Conservation (phyloP, 2,113 vertebrate species). For the Tyrannus savana region DNA sequence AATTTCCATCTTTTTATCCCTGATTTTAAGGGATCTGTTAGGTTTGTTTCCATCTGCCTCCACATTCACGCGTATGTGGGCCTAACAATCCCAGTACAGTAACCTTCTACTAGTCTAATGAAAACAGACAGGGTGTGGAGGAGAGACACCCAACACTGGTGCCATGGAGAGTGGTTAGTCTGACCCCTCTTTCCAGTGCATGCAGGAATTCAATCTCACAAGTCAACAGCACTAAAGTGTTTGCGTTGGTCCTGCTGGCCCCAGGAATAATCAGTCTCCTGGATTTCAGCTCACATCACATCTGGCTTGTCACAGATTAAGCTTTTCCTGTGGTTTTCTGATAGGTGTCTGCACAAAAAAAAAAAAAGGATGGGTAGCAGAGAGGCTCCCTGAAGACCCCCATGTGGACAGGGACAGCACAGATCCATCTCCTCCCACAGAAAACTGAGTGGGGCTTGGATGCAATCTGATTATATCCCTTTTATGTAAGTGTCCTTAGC, state of each 20-base stretch:
- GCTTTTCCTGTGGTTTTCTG: not conserved
- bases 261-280: not conserved
- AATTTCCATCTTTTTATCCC: not conserved
- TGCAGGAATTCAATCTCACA: not conserved
- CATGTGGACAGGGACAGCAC: not conserved
- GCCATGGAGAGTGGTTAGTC: not conserved
- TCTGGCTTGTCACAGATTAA: not conserved
- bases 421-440: not conserved
- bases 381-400: not conserved
- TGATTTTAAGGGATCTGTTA: not conserved
- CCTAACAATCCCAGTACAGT: not conserved
- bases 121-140: not conserved
- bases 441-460: not conserved
- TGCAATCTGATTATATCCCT: not conserved
- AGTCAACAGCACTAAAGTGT: not conserved
- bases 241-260: rapidly evolving
- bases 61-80: rapidly evolving
- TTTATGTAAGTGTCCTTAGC: not conserved
- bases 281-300: not conserved
- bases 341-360: not conserved
- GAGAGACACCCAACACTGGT: not conserved
- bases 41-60: not conserved
- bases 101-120: not conserved
- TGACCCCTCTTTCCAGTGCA: not conserved
- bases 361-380: not conserved